A percentile compares a stretch with the other conserved stretches of the same genome.
Conservation (phyloP, 1,140 invertebrate genomes). For the Campoletis sonorensis region DNA sequence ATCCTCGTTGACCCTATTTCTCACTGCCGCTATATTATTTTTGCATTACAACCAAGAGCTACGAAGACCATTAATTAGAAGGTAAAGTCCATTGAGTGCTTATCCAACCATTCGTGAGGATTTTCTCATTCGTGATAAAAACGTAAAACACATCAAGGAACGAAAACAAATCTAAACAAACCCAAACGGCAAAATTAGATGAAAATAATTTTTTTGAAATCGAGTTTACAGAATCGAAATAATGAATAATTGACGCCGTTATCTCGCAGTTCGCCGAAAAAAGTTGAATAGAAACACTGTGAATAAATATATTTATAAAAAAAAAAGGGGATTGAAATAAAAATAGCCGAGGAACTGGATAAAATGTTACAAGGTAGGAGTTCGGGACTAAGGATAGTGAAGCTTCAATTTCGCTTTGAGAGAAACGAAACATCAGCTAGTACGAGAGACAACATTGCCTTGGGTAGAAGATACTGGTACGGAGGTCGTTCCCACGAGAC, state of each 20-base stretch:
- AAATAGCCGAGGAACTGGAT: conserved; percentile 20
- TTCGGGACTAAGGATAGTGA: conserved; percentile 16
- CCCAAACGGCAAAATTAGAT: too few species aligned
- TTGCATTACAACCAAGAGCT: neutral
- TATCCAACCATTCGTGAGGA: too few species aligned
- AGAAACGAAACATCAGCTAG: conserved; percentile 36
- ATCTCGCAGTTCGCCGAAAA: neutral
- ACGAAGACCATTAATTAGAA: neutral
- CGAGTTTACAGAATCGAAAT: neutral
- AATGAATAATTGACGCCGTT: neutral
- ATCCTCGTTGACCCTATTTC: conserved; percentile 1
- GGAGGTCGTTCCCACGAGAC: conserved; percentile 39
- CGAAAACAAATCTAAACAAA: too few species aligned
- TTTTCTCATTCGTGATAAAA: too few species aligned
- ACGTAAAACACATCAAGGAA: neutral
- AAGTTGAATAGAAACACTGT: neutral
- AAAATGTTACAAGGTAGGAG: conserved; percentile 44
- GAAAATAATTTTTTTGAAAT: neutral
- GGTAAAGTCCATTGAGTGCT: neutral
- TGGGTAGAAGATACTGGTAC: neutral
- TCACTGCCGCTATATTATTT: neutral
- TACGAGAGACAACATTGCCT: neutral
- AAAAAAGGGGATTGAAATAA: conserved; percentile 32
- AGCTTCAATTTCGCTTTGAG: conserved; percentile 49
- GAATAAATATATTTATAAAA: conserved; percentile 2